Base-by-base conservation (phyloP, 2,888 invertebrate genomes). In the Mystacides longicornis region DNA sequence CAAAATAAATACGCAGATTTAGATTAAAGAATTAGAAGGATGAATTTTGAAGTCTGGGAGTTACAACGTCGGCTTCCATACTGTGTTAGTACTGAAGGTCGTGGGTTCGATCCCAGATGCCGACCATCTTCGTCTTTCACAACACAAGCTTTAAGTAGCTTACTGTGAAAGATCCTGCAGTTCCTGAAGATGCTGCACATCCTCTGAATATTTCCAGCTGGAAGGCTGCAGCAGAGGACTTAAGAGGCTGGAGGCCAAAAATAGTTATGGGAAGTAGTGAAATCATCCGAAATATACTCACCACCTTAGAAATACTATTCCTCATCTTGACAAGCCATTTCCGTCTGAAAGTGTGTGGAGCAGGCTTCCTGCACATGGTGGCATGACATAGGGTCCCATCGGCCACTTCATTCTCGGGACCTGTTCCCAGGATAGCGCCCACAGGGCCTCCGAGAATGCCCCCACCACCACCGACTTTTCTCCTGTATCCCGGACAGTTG, bases 261-360 rank as follows among this genome's bases (percentile, higher is more conserved):
- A 5, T 11, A 27, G 11, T 11, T 27, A 27, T 5, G 27, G 5
- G 27, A 27, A 27, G 27, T 27, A 11, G 11, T 27, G 27, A 7
- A 27, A 7, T 5, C 11, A 27, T 27, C 11, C 11, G 27, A 7
- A 7, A 7, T 27, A 37, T 3, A 64, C 72, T 69, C 49, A 77
- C 80, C 69, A 82, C 77, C 70, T 83, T 82, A 62, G 81, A 82
- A 50, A 87, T 82, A 58, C 81, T 82, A 64, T 81, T 79, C 47
- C 84, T 75, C 74, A 88, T 81, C 69, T 84, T 84, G 64, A 83
- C 79, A 54, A 84, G 79, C 82, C 86, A 87, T 71, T 88, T 88
- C 57, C 87, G 75, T 0, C 86, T 75, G 27, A 88, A 75, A 61
- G 82, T 81, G 68, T 85, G 83, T 20, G 80, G 77, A 0, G 85